A percentile compares a stretch with the other conserved stretches of the same genome.
These are phyloP conservation scores for Psylliodes chrysocephalus DNA, from an alignment of 2,888 invertebrate species.

Conservation along the genomic window DNA sequence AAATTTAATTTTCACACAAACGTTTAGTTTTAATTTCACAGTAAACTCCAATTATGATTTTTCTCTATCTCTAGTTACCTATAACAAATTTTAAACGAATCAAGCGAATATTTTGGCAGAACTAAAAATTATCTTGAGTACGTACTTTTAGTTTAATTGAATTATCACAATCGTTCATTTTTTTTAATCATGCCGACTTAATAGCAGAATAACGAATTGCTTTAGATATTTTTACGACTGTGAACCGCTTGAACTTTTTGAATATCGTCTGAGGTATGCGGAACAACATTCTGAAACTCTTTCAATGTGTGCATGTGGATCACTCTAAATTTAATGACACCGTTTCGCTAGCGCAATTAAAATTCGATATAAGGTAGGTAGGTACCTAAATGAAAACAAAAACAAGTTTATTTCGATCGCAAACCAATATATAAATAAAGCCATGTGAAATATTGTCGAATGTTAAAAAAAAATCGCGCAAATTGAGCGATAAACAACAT, in stretches of 20 bases:
- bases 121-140: no score
- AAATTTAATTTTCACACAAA: no score
- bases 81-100: no score
- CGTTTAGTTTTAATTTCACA: no score
- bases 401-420: background rate
- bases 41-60: no score
- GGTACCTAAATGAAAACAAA: background rate
- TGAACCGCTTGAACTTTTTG: conserved; percentile 26
- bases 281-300: conserved; percentile 31
- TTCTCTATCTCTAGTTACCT: no score
- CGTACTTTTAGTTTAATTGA: background rate
- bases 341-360: background rate
- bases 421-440: background rate
- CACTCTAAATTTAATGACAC: background rate
- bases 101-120: no score
- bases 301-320: background rate
- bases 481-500: no score
- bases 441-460: background rate
- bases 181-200: background rate
- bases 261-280: conserved; percentile 27
- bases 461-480: no score
- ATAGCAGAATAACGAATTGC: background rate
- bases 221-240: background rate
- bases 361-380: background rate
- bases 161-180: background rate